Evolutionary conservation across 2,888 invertebrate genomes (phyloP), one percentile per base, ranked within the genome.

Genomic region (Caenorhabditis afra): DNA sequence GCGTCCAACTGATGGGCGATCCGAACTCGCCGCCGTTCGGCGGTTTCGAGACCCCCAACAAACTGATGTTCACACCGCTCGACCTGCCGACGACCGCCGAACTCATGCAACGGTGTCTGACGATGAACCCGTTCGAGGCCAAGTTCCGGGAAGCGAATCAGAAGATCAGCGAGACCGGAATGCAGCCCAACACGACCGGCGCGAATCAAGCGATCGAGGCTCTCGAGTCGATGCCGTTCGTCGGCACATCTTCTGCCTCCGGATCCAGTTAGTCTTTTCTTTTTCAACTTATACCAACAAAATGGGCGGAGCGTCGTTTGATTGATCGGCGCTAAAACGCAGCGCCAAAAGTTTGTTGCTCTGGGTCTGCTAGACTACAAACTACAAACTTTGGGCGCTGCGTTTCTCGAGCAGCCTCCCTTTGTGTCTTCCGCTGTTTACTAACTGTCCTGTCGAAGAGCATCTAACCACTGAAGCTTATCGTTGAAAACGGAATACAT

Each of bases 81-180:
- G 89, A 89, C 47, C 79, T 88, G 47, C 89, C 89, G 11, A 86
- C 88, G 12, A 89, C 89, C 11, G 89, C 89, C 12, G 88, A 89
- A 66, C 82, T 89, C 11, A 89, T 88, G 81, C 87, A 89, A 52
- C 88, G 87, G 74, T 88, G 87, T 71, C 71, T 89, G 41, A 70
- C 83, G n/a, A 85, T 89, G 35, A 89, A 89, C 65, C 89, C 89
- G 18, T 89, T 89, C 74, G 89, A 89, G 57, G 76, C 86, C 8
- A 87, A 88, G 50, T 89, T 89, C 71, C 86, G 87, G n/a, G 88
- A 89, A 66, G 89, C 89, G 18, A 89, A 89, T 74, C 80, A 86
- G 81, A 66, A 85, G 74, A 73, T 86, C 70, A 83, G 81, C 73
- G 62, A 47, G 53, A 81, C 71, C 41, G 41, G 45, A 14, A 74